Evolutionary conservation across 2,797 vertebrate genomes (phyloP).

Genomic region (Percopsis omiscomaycus): DNA sequence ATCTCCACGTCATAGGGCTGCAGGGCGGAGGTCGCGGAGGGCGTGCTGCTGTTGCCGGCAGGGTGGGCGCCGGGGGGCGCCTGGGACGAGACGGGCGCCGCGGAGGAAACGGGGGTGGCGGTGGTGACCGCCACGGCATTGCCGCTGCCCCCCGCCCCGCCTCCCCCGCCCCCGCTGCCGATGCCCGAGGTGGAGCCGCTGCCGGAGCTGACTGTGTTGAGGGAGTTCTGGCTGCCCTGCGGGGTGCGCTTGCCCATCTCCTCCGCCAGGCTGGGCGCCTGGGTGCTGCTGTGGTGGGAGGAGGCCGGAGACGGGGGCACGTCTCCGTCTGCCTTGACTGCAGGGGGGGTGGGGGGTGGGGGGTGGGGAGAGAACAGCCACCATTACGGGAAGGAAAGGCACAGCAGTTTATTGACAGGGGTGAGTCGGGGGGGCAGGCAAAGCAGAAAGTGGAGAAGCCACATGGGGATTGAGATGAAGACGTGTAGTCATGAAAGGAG

Average conservation of each 20-base stretch:
- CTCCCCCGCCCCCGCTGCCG: conserved; percentile 79
- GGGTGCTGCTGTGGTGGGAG: conserved; percentile 89
- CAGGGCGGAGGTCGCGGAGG: conserved; percentile 70
- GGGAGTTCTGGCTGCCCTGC: conserved; percentile 88
- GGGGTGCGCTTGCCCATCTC: conserved; percentile 83
- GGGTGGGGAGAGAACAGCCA: conserved; percentile 10
- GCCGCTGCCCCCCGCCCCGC: conserved; percentile 56
- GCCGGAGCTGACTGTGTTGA: conserved; percentile 89
- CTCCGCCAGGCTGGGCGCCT: conserved; percentile 84
- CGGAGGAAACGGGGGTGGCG: conserved; percentile 59
- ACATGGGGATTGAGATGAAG: neutral
- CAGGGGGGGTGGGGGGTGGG: conserved; percentile 5
- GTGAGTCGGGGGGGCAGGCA: neutral
- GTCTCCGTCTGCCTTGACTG: conserved; percentile 85
- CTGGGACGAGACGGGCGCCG: conserved; percentile 54
- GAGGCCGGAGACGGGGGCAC: conserved; percentile 86
- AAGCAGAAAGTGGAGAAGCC: neutral
- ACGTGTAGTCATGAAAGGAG: too few relatives aligned
- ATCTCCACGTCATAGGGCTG: conserved; percentile 98
- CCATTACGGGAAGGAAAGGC: too few relatives aligned
- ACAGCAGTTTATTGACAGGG: too few relatives aligned
- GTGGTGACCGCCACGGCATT: conserved; percentile 68
- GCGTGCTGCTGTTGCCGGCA: conserved; percentile 4
- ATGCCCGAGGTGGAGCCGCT: conserved; percentile 88
- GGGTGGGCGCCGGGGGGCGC: conserved; percentile 44